A percentile compares a stretch with the other conserved stretches of the same genome.
Evolutionary conservation across 2,113 vertebrate species (phyloP).

Genomic region (Spea bombifrons): DNA sequence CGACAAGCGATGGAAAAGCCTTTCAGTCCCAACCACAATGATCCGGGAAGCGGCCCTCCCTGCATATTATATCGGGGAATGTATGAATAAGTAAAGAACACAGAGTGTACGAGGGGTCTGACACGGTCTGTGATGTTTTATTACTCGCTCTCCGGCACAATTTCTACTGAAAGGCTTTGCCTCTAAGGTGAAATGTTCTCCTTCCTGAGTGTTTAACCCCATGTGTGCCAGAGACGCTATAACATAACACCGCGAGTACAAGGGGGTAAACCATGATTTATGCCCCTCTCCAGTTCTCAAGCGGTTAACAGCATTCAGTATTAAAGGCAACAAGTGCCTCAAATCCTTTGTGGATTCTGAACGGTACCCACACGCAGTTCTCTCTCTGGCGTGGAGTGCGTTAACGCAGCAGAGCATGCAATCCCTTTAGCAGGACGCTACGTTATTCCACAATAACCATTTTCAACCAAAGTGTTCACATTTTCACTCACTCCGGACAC

Average conservation of each 20-base stretch:
- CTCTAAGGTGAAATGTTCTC: slow-evolving; percentile 9
- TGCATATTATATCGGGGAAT: slow-evolving; percentile 18
- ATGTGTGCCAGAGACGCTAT: not conserved
- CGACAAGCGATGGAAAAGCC: slow-evolving; percentile 20
- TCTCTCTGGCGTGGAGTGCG: too few species aligned
- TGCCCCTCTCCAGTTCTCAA: too few species aligned
- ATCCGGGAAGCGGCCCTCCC: not conserved
- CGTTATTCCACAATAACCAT: too few species aligned
- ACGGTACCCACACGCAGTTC: too few species aligned
- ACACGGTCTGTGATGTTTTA: slow-evolving; percentile 17
- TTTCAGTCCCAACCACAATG: slow-evolving; percentile 19
- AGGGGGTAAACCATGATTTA: too few species aligned
- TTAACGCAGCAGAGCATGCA: too few species aligned
- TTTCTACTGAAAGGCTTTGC: slow-evolving; percentile 12
- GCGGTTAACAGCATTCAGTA: too few species aligned
- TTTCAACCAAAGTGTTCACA: too few species aligned
- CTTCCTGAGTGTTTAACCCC: slow-evolving; percentile 2
- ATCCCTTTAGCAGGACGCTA: too few species aligned
- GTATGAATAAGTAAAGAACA: slow-evolving; percentile 9
- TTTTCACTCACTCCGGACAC: too few species aligned
- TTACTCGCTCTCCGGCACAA: slow-evolving; percentile 10
- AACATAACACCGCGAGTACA: not conserved
- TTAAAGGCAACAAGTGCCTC: too few species aligned
- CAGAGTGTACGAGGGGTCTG: not conserved
- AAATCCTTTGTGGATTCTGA: too few species aligned